Percentiles rank a stretch among this genome's conserved stretches.
These are phyloP conservation scores for Poeciliopsis paucimaculata DNA, from an alignment of 2,797 vertebrate species.

Conservation along the genomic window DNA sequence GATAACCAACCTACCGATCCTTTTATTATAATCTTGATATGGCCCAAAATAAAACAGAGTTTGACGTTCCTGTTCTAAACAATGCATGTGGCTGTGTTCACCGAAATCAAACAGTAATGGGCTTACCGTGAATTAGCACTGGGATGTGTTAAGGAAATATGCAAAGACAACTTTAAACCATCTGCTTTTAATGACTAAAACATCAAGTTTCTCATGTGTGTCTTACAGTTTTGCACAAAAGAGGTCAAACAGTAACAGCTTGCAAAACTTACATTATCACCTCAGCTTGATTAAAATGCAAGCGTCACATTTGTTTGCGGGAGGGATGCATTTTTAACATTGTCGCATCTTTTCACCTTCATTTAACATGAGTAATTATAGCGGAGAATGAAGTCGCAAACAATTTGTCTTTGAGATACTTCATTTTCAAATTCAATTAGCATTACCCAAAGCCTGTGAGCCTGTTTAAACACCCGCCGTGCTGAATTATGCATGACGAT, in stretches of 20 bases:
- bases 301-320: slow-evolving; percentile 36
- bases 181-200: neutral
- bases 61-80: neutral
- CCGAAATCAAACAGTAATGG: neutral
- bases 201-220: neutral
- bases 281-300: slow-evolving; percentile 10
- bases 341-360: slow-evolving; percentile 55
- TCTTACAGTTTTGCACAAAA: neutral
- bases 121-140: neutral
- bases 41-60: too few relatives aligned
- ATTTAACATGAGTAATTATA: slow-evolving; percentile 75
- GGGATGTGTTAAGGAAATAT: neutral
- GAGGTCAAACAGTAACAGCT: slow-evolving; percentile 16
- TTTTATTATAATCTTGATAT: too few relatives aligned
- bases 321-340: slow-evolving; percentile 54
- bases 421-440: slow-evolving; percentile 78
- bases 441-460: slow-evolving; percentile 68
- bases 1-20: too few relatives aligned
- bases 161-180: neutral
- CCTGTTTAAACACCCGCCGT: slow-evolving; percentile 67
- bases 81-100: neutral
- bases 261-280: slow-evolving; percentile 7
- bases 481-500: slow-evolving; percentile 72
- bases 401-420: slow-evolving; percentile 72
- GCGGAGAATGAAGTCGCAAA: slow-evolving; percentile 68